Evolutionary conservation across 2,797 vertebrate genomes (phyloP).

Genomic region (Gymnoscopelus braueri): DNA sequence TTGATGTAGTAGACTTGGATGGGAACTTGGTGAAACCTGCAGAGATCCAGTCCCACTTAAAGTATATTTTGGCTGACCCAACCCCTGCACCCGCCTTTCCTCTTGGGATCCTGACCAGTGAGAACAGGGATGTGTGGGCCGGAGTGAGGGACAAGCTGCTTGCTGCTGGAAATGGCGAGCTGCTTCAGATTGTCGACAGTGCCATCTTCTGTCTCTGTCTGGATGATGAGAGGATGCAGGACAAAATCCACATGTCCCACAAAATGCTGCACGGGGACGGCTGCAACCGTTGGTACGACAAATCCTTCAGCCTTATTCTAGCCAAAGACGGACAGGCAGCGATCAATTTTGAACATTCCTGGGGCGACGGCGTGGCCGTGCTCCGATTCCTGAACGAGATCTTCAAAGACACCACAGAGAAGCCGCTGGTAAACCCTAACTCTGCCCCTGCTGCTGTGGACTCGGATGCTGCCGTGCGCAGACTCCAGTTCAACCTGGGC

Average conservation of each 20-base stretch:
- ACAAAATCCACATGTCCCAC: conserved; percentile 88
- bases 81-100: conserved; percentile 82
- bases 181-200: conserved; percentile 84
- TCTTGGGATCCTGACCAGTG: conserved; percentile 88
- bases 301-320: conserved; percentile 93
- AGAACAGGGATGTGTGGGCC: conserved; percentile 94
- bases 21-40: conserved; percentile 87
- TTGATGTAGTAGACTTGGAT: conserved; percentile 89
- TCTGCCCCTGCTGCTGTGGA: conserved; percentile 77
- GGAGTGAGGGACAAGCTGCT: conserved; percentile 85
- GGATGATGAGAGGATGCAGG: conserved; percentile 87
- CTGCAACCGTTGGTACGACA: conserved; percentile 96
- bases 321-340: conserved; percentile 89
- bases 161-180: conserved; percentile 85
- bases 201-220: conserved; percentile 95
- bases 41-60: conserved; percentile 91
- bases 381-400: conserved; percentile 96
- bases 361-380: conserved; percentile 96
- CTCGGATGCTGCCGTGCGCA: conserved; percentile 82
- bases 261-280: conserved; percentile 94
- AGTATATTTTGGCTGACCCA: conserved; percentile 86
- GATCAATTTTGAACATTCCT: conserved; percentile 95
- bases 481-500: conserved; percentile 87
- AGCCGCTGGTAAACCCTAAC: conserved; percentile 82
- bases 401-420: conserved; percentile 89